phyloP scores from a whole-genome alignment of 2,888 invertebrate genomes.

The Papilio demoleus region DNA sequence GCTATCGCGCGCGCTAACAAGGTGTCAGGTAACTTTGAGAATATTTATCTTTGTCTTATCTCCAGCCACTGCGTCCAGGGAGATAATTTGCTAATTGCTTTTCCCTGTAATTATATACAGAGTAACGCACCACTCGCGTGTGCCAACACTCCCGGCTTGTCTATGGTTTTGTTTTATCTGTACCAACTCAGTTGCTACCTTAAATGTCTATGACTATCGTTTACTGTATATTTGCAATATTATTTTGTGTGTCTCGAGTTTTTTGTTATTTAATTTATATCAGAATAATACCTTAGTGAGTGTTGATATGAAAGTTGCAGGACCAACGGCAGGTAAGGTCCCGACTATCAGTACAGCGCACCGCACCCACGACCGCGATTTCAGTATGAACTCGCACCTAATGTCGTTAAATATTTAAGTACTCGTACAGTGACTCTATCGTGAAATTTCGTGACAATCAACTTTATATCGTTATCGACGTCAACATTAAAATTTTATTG shows the following conservation, averaged over 20 bases:
- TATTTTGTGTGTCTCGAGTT: not conserved
- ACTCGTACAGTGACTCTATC: no score
- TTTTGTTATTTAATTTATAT: no score
- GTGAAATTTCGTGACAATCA: no score
- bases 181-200: slow-evolving; percentile 39
- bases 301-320: no score
- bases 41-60: slow-evolving; percentile 74
- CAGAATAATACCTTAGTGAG: no score
- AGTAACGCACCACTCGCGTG: slow-evolving; percentile 44
- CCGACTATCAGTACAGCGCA: no score
- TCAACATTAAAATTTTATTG: no score
- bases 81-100: slow-evolving; percentile 78
- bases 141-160: slow-evolving; percentile 39
- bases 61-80: slow-evolving; percentile 50
- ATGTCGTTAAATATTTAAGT: no score
- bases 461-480: no score
- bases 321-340: no score
- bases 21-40: slow-evolving; percentile 71
- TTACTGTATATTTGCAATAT: slow-evolving; percentile 11
- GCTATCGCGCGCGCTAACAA: slow-evolving; percentile 52
- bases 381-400: no score
- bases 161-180: slow-evolving; percentile 44
- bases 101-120: slow-evolving; percentile 74
- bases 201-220: slow-evolving; percentile 22
- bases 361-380: no score